Percentiles rank a stretch among this genome's conserved stretches.
Conservation (phyloP, 2,113 vertebrate genomes). For the Vimba vimba region DNA sequence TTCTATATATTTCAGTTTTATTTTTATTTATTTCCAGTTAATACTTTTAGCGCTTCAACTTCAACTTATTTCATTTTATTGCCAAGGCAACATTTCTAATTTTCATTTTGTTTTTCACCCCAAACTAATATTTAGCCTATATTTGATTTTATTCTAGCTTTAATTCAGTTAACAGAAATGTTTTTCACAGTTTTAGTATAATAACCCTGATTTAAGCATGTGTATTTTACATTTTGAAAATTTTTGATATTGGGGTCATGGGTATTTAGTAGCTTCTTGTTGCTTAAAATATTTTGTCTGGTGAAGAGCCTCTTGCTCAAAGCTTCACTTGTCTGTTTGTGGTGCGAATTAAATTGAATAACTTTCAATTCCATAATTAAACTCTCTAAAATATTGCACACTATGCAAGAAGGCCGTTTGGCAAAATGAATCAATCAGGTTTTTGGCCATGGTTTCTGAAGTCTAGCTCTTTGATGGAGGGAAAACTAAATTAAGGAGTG, state of each 20-base stretch:
- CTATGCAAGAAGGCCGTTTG: slow-evolving; percentile 38
- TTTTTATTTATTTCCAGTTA: no score
- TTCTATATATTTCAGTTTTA: no score
- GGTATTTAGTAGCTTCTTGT: not conserved
- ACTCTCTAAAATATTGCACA: slow-evolving; percentile 16
- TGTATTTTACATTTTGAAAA: no score
- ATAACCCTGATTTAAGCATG: no score
- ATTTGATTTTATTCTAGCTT: no score
- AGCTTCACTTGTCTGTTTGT: not conserved
- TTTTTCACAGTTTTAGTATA: no score
- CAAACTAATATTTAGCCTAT: no score
- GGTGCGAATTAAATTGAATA: not conserved
- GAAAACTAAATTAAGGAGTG: slow-evolving; percentile 44
- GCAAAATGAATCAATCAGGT: slow-evolving; percentile 48
- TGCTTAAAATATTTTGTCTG: not conserved
- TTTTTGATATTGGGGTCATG: not conserved
- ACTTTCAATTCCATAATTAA: slow-evolving; percentile 39
- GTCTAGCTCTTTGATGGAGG: slow-evolving; percentile 18
- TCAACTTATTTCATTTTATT: no score
- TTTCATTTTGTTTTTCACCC: no score
- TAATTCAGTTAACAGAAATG: no score
- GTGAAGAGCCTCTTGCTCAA: not conserved
- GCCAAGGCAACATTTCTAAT: no score
- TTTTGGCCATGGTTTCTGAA: slow-evolving; percentile 55
- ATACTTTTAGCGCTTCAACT: no score